A percentile compares a stretch with the other conserved stretches of the same genome.
Evolutionary conservation across 1,140 invertebrate genomes (phyloP).

Genomic region (Pseudomyrmex pallidus): DNA sequence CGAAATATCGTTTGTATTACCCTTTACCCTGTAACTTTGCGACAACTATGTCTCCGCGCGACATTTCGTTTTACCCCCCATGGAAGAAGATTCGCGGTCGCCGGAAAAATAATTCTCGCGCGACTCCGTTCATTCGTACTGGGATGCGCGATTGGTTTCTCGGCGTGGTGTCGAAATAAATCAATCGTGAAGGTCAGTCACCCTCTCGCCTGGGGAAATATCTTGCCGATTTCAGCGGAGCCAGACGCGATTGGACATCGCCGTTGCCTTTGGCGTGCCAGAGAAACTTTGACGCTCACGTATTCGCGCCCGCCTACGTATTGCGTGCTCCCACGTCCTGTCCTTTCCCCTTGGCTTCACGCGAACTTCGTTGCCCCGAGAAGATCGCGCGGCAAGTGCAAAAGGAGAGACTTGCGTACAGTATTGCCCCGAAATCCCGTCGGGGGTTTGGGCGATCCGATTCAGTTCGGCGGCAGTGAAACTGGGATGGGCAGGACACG

Average conservation of each 20-base stretch:
- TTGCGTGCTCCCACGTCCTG: conserved; percentile 3
- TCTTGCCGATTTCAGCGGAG: conserved; percentile 39
- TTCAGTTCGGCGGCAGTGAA: conserved; percentile 56
- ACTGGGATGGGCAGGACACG: neutral
- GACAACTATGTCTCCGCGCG: neutral
- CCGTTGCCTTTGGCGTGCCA: conserved; percentile 38
- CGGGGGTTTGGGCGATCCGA: conserved; percentile 59
- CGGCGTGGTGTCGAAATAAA: conserved; percentile 38
- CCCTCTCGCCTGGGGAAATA: conserved; percentile 38
- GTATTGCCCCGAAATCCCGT: conserved; percentile 64
- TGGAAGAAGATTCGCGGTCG: conserved; percentile 13
- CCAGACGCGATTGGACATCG: conserved; percentile 31
- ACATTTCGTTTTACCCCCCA: no score
- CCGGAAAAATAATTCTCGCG: neutral
- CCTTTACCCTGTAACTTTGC: conserved; percentile 30
- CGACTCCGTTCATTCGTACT: conserved; percentile 21
- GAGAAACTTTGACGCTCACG: conserved; percentile 57
- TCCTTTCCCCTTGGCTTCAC: conserved; percentile 41
- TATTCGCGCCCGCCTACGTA: conserved; percentile 21
- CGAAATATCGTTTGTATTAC: conserved; percentile 20
- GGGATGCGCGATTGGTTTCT: conserved; percentile 7
- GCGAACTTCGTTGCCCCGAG: conserved; percentile 55
- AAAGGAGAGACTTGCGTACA: conserved; percentile 28
- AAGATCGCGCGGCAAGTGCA: conserved; percentile 43
- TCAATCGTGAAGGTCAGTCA: conserved; percentile 28